A percentile compares a stretch with the other conserved stretches of the same genome.
Conservation (phyloP, 2,888 invertebrate species). For the Saturnia japonica region DNA sequence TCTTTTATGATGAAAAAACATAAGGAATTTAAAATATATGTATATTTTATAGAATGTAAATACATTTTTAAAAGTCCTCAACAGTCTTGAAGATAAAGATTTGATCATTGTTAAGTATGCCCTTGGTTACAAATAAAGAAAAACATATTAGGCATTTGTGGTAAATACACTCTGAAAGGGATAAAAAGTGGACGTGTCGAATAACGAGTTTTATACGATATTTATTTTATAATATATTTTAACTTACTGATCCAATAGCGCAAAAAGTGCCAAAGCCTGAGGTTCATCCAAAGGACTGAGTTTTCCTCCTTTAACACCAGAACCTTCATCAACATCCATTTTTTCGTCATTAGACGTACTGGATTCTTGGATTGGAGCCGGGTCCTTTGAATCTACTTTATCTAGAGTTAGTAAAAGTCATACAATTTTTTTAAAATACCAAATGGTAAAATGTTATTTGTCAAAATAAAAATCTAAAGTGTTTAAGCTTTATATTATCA, state of each 20-base stretch:
- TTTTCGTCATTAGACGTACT: slow-evolving; percentile 48
- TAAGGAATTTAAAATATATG: not conserved
- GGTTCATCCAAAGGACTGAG: slow-evolving; percentile 61
- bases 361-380: slow-evolving; percentile 34
- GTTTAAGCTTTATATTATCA: not conserved
- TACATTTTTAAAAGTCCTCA: too few relatives aligned
- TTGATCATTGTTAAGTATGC: not conserved
- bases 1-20: too few relatives aligned
- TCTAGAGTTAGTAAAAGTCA: slow-evolving; percentile 32
- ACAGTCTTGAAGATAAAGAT: not conserved
- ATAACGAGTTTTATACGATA: not conserved
- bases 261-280: slow-evolving; percentile 70
- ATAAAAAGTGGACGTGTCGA: not conserved
- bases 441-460: not conserved
- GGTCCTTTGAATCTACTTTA: slow-evolving; percentile 36
- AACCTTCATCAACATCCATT: slow-evolving; percentile 61
- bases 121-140: too few relatives aligned
- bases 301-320: slow-evolving; percentile 41
- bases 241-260: slow-evolving; percentile 73
- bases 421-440: not conserved
- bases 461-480: not conserved
- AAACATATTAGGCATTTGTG: too few relatives aligned
- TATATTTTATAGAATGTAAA: not conserved
- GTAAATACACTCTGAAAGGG: not conserved
- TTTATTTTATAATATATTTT: not conserved